phyloP scores from a whole-genome alignment of 2,797 vertebrate species.

The Arctocebus calabarensis region DNA sequence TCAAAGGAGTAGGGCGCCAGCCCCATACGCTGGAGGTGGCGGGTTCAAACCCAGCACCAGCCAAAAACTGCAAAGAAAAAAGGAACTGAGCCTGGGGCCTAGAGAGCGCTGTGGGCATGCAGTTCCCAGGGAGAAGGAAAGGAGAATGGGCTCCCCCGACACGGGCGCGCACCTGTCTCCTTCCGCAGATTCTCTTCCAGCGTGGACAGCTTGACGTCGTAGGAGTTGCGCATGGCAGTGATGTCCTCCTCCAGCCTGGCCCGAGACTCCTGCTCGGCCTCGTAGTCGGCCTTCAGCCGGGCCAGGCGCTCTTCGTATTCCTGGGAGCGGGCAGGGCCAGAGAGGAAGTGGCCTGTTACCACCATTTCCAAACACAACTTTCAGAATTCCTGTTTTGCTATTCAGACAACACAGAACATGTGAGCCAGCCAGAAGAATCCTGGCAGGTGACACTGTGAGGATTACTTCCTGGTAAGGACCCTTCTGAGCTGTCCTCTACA shows the following conservation, averaged over 20 bases:
- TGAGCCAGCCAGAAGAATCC: not conserved
- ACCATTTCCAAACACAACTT: not conserved
- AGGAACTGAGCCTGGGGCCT: not conserved
- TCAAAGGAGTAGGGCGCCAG: too few species aligned
- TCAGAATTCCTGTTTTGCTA: not conserved
- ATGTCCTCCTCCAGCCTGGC: constrained; percentile 93
- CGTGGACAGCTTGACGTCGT: constrained; percentile 89
- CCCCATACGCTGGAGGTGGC: too few species aligned
- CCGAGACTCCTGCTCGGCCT: constrained; percentile 92
- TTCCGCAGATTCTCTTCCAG: constrained; percentile 87
- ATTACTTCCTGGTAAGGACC: not conserved
- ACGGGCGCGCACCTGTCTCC: constrained; percentile 76
- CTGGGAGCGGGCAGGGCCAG: constrained; percentile 80
- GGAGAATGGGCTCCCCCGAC: not conserved
- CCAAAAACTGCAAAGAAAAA: too few species aligned
- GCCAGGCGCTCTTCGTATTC: constrained; percentile 93
- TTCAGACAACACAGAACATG: not conserved
- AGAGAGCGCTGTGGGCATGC: fast-evolving
- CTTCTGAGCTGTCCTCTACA: not conserved
- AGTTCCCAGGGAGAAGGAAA: not conserved
- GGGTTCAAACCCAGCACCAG: too few species aligned
- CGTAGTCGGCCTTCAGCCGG: constrained; percentile 91
- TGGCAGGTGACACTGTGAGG: too few species aligned
- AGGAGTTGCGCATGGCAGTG: constrained; percentile 89
- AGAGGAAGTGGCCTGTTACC: not conserved